These are phyloP conservation scores for Ellobium chinense DNA, from an alignment of 2,888 invertebrate genomes.

Conservation along the genomic window DNA sequence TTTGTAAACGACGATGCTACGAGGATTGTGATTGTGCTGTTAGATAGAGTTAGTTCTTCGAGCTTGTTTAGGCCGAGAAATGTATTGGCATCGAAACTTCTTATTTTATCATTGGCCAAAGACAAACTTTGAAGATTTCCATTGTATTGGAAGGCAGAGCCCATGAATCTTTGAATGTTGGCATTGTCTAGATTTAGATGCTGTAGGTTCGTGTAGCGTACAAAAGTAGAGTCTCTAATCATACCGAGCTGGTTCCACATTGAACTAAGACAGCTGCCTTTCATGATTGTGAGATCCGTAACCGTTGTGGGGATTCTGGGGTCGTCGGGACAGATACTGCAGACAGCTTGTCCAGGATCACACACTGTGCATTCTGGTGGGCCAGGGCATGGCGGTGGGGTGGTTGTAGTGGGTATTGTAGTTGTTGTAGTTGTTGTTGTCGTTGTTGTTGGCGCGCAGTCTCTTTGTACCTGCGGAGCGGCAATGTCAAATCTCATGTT, in stretches of 20 bases:
- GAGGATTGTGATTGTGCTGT: neutral
- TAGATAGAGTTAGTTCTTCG: neutral
- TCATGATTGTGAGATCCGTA: neutral
- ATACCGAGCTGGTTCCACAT: neutral
- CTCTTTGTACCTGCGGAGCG: neutral
- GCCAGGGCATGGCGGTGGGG: neutral
- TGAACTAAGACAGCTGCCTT: neutral
- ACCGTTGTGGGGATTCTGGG: neutral
- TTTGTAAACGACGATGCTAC: neutral
- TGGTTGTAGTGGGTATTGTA: neutral
- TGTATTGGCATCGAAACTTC: neutral
- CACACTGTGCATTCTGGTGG: neutral
- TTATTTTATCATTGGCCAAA: conserved; percentile 3
- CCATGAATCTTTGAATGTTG: neutral
- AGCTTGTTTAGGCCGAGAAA: conserved; percentile 1
- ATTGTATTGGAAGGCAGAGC: neutral
- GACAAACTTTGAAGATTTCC: neutral
- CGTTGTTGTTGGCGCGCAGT: neutral
- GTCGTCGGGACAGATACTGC: neutral
- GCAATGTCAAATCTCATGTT: neutral
- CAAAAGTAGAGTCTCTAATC: neutral
- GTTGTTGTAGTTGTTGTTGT: conserved; percentile 23
- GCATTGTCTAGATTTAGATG: neutral
- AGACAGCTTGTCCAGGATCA: neutral
- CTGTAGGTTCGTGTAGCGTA: neutral